Base-by-base conservation (phyloP, 2,113 vertebrate species). In the Elanoides forficatus region DNA sequence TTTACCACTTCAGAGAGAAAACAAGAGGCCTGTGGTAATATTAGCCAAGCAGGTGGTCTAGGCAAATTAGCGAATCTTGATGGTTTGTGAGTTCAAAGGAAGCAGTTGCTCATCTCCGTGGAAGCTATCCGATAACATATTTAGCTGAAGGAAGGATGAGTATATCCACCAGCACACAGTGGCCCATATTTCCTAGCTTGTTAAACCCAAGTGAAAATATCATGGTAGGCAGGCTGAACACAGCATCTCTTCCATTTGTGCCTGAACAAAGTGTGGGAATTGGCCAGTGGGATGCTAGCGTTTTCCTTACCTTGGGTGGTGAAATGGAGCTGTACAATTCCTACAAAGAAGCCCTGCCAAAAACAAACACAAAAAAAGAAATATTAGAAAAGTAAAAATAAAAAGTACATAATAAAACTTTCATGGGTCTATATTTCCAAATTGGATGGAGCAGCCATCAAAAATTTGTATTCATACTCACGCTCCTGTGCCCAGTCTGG, bases 201-300 rank as follows among this genome's bases (percentile, higher is more conserved):
- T 88, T 86, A 97, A 92, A 63, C 56, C 55, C 67, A 81, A 89
- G 52, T 48, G 68, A 83, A 96, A 96, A 96, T 67, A 70, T 15
- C 32, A 3, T 8, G 32, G 88, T 66, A 86, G 71, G 86, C 80
- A 92, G 76, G 83, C 91, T 83, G 87, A 95, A 74, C 13, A 71
- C 65, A 72, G 45, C 50, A 38, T 59, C 82, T 63, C 47, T 89
- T 53, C 75, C 58, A 8, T 71, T 89, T 87, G 47, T 43, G 96
- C 73, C 66, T 81, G 36, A 91, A 84, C 45, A 53, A 48, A 36
- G 75, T 10, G 29, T 71, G 86, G 52, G 81, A 93, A 81, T n/a
- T 34, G 63, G 86, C 65, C 81, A 9, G 42, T 53, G 55, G 65
- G 26, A 86, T 17, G 55, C 20, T 7, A 45, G 70, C 1, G 5